Evolutionary conservation across 53 echinoderm and acorn worm species (phyloP).

Genomic region (Patiria pectinifera): DNA sequence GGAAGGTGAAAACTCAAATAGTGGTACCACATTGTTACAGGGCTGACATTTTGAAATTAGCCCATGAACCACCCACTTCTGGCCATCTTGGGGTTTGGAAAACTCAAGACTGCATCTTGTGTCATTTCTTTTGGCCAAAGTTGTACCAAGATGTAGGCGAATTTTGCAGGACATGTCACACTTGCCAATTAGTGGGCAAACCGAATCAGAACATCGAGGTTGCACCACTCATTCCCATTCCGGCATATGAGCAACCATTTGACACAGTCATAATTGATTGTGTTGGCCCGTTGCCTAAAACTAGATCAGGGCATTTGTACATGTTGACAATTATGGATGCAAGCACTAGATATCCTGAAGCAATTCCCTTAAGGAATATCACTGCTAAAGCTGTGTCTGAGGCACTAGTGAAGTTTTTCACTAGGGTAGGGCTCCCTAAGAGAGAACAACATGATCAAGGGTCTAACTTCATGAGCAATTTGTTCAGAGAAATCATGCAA

Average conservation of each 20-base stretch:
- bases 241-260: constrained; percentile 77
- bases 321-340: constrained; percentile 78
- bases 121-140: constrained; percentile 78
- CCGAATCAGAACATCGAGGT: constrained; percentile 49
- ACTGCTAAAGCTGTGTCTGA: constrained; percentile 64
- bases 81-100: constrained; percentile 78
- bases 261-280: constrained; percentile 73
- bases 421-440: constrained; percentile 70
- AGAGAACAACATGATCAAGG: constrained; percentile 70
- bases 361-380: constrained; percentile 73
- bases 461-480: constrained; percentile 32
- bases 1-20: constrained; percentile 55
- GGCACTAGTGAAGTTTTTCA: constrained; percentile 73
- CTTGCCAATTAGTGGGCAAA: constrained; percentile 76
- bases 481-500: constrained; percentile 45
- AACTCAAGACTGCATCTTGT: constrained; percentile 62
- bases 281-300: constrained; percentile 77
- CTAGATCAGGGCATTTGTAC: constrained; percentile 71
- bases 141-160: constrained; percentile 58
- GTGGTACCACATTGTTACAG: constrained; percentile 56
- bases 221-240: constrained; percentile 68
- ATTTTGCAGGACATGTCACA: constrained; percentile 75
- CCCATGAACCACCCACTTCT: constrained; percentile 69
- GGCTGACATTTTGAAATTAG: constrained; percentile 56
- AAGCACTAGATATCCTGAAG: constrained; percentile 79